phyloP scores from a whole-genome alignment of 2,113 vertebrate genomes.

The Progne subis region DNA sequence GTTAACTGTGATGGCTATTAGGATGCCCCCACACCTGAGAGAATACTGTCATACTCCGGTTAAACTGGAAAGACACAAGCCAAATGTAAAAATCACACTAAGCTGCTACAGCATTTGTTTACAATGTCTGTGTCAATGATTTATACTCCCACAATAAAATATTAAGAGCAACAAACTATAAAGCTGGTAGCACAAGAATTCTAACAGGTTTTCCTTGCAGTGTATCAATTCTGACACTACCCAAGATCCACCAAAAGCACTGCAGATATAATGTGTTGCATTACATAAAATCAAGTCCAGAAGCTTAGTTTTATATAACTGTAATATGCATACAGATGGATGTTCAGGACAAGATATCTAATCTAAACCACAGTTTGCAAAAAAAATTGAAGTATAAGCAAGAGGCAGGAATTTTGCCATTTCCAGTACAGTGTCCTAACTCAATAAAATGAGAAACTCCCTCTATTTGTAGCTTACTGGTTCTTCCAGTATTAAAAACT shows the following conservation, averaged over 20 bases:
- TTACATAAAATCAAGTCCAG: slow-evolving; percentile 40
- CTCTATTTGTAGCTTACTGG: neutral
- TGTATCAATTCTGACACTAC: neutral
- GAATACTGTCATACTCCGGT: neutral
- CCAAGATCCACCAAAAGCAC: neutral
- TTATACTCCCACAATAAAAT: slow-evolving; percentile 44
- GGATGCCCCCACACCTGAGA: neutral
- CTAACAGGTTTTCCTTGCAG: slow-evolving; percentile 7
- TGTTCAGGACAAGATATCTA: neutral
- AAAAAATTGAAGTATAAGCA: neutral
- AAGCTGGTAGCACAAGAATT: slow-evolving; percentile 11
- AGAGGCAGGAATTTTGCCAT: neutral
- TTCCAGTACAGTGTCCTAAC: neutral
- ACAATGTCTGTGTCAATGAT: slow-evolving; percentile 19
- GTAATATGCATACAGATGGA: slow-evolving; percentile 1
- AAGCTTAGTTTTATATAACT: slow-evolving; percentile 52
- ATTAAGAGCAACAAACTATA: slow-evolving; percentile 57
- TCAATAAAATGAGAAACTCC: neutral
- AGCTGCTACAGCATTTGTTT: slow-evolving; percentile 18
- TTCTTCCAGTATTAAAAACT: neutral
- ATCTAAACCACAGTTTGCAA: neutral
- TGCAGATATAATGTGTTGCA: slow-evolving; percentile 3
- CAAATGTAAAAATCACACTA: neutral
- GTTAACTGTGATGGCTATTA: neutral
- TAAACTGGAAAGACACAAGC: neutral